Evolutionary conservation across 2,797 vertebrate species (phyloP), one percentile per base, ranked within the genome.

Genomic region (Eremophila alpestris): DNA sequence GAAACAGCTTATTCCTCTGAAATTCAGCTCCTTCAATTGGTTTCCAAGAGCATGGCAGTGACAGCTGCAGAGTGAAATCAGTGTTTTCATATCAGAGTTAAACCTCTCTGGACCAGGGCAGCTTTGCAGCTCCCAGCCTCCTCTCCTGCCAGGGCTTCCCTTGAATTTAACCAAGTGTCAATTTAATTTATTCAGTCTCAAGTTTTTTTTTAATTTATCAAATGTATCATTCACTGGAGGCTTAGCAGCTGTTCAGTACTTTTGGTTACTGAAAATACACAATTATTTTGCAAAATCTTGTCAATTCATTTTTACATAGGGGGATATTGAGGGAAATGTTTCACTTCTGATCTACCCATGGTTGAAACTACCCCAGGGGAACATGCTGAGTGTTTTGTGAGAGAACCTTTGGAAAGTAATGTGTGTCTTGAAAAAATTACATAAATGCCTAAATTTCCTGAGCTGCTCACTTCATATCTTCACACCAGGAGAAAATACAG

Each of bases 381-480:
- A 27, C 36, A 60, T 45, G 10, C 29, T 81, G 46, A 36, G 29
- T 5, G 0, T 62, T 67, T 64, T 30, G n/a, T 26, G 23, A 70
- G 56, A 85, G 59, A 79, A 85, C 24, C 48, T 80, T 80, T 77
- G 63, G 94, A 92, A 90, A 49, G n/a, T 68, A 60, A 78, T 40
- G 19, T 26, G 38, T 46, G 16, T 23, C 20, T 70, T n/a, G 12
- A 30, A 71, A 78, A 36, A 73, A 41, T 26, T 8, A 34, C 6
- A 26, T 51, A 20, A 55, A 8, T 41, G 55, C 36, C 43, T 41
- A 55, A 48, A 65, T 90, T 89, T 81, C 38, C 65, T n/a, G 14
- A 43, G 29, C 79, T 76, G 40, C 54, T 75, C 6, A 5, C 34
- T 73, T 91, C 23, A 32, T 87, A 89, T 77, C 24, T 85, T 95